phyloP scores from a whole-genome alignment of 2,888 invertebrate genomes.

The Agrochola circellaris region DNA sequence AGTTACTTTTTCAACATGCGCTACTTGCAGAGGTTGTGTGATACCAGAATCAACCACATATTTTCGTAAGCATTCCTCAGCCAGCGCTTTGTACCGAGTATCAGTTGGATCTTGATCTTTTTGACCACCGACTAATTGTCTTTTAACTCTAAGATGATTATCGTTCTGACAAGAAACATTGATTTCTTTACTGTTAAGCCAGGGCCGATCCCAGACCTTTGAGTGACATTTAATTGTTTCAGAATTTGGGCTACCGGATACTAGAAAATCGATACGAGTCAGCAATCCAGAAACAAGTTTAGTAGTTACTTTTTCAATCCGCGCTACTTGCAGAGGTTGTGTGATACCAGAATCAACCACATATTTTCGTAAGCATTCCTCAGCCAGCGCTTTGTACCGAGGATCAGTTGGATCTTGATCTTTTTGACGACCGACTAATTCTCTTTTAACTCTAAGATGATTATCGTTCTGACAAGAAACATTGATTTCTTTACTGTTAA shows the following conservation, averaged over 20 bases:
- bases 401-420: background rate
- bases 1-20: conserved; percentile 56
- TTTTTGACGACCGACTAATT: background rate
- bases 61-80: conserved; percentile 68
- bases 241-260: conserved; percentile 5
- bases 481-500: conserved; percentile 27
- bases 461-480: background rate
- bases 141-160: conserved; percentile 42
- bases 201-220: conserved; percentile 57
- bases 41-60: conserved; percentile 48
- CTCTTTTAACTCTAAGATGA: background rate
- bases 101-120: conserved; percentile 60
- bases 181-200: conserved; percentile 62
- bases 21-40: conserved; percentile 40
- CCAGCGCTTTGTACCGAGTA: conserved; percentile 60
- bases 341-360: conserved; percentile 8
- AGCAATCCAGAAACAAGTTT: conserved; percentile 69
- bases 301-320: conserved; percentile 61
- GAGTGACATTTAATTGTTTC: conserved; percentile 57
- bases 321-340: conserved; percentile 39
- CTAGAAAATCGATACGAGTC: conserved; percentile 63
- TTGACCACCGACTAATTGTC: conserved; percentile 49
- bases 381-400: conserved; percentile 23
- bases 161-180: conserved; percentile 58
- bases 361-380: conserved; percentile 43